Conservation (phyloP, 1,140 invertebrate species). For the Pemphigus obesinymphae region DNA sequence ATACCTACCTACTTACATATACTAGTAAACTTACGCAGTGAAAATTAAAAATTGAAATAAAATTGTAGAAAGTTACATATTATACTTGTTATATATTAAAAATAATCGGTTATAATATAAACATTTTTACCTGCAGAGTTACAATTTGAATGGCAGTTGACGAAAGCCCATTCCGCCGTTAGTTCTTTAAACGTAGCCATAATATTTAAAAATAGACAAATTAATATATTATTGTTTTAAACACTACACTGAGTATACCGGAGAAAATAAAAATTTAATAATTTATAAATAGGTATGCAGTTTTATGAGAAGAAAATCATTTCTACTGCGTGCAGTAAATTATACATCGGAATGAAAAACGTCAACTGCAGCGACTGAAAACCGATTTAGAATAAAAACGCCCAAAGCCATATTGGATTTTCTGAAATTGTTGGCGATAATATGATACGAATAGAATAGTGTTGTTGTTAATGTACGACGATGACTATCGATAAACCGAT, state of each 20-base stretch:
- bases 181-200: slow-evolving; percentile 26
- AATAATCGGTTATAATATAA: too few relatives aligned
- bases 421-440: background rate
- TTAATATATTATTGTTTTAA: background rate
- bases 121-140: background rate
- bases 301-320: background rate
- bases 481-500: too few relatives aligned
- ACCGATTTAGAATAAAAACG: slow-evolving; percentile 19
- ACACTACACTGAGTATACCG: too few relatives aligned
- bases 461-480: too few relatives aligned
- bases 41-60: too few relatives aligned
- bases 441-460: too few relatives aligned
- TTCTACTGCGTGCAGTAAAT: too few relatives aligned
- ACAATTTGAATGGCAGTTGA: background rate
- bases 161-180: background rate
- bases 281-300: background rate
- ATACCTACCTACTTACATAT: too few relatives aligned
- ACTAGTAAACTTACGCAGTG: too few relatives aligned
- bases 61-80: too few relatives aligned
- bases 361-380: background rate
- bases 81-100: too few relatives aligned
- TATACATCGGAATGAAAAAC: background rate
- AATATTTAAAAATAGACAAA: too few relatives aligned
- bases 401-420: slow-evolving; percentile 9
- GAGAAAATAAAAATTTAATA: background rate